These are phyloP conservation scores for Phylloscopus trochiloides DNA, from an alignment of 2,113 vertebrate genomes.

Conservation along the genomic window DNA sequence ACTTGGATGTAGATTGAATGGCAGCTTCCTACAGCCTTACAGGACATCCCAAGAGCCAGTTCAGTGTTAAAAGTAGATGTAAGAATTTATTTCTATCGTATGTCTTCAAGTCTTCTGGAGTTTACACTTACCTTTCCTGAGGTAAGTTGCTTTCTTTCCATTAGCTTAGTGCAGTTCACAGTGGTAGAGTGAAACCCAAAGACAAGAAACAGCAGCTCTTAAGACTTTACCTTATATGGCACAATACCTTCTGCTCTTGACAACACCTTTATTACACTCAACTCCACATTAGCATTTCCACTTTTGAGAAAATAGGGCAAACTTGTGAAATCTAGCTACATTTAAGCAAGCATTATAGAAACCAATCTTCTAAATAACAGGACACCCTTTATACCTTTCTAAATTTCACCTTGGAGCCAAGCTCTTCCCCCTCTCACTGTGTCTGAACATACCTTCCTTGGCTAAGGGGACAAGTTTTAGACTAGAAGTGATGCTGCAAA, in stretches of 20 bases:
- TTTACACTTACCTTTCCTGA: background rate
- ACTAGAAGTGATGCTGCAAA: background rate
- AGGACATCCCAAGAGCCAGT: background rate
- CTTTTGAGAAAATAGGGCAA: background rate
- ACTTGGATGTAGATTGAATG: background rate
- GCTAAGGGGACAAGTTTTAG: background rate
- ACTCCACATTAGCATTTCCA: background rate
- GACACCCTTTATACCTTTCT: background rate
- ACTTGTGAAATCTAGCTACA: background rate
- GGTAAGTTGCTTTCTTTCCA: fast-evolving
- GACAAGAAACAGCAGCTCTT: background rate
- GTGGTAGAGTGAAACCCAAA: background rate
- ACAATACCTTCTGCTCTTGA: background rate
- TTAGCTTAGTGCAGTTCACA: background rate
- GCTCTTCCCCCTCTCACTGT: background rate
- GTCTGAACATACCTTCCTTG: background rate
- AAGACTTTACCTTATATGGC: background rate
- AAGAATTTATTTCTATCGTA: background rate
- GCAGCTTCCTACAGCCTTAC: background rate
- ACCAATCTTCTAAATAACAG: background rate
- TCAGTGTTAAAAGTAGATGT: background rate
- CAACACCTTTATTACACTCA: background rate
- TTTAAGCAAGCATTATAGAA: background rate
- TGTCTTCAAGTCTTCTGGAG: background rate
- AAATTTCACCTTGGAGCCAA: background rate